Conservation (phyloP, 2,113 vertebrate genomes). For the Ranitomeya variabilis region DNA sequence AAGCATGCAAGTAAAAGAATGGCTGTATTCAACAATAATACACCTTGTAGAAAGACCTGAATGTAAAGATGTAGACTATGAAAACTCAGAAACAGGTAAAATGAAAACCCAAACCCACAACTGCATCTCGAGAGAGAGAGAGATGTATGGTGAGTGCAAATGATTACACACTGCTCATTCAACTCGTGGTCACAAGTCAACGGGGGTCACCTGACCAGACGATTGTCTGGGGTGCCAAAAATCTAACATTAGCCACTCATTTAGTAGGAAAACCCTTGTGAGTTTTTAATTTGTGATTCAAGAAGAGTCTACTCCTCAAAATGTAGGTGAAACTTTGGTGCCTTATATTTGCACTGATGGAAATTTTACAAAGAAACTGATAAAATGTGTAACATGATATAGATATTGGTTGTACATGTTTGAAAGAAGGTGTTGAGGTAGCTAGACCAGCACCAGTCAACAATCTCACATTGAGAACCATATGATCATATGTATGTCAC, state of each 20-base stretch:
- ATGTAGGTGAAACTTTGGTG: constrained; percentile 14
- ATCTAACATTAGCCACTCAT: not conserved
- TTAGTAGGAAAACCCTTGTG: not conserved
- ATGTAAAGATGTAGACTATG: not conserved
- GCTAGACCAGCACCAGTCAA: not conserved
- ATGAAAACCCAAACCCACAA: not conserved
- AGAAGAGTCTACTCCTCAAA: not conserved
- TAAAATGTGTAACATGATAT: not conserved
- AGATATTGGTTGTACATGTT: not conserved
- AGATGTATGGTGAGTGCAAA: not conserved
- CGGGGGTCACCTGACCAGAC: not conserved
- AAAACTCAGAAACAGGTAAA: not conserved
- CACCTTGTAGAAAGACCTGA: not conserved
- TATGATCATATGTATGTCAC: not conserved
- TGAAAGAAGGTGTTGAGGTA: not conserved
- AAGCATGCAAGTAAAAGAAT: not conserved
- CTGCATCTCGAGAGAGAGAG: not conserved
- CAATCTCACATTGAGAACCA: not conserved
- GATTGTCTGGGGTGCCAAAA: not conserved
- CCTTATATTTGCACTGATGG: not conserved
- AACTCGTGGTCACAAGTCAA: not conserved
- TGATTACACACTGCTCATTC: not conserved
- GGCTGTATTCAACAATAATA: not conserved
- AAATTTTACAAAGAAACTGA: not conserved
- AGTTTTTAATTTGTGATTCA: not conserved